Conservation (phyloP, 2,113 vertebrate species). For the Oreotragus oreotragus region DNA sequence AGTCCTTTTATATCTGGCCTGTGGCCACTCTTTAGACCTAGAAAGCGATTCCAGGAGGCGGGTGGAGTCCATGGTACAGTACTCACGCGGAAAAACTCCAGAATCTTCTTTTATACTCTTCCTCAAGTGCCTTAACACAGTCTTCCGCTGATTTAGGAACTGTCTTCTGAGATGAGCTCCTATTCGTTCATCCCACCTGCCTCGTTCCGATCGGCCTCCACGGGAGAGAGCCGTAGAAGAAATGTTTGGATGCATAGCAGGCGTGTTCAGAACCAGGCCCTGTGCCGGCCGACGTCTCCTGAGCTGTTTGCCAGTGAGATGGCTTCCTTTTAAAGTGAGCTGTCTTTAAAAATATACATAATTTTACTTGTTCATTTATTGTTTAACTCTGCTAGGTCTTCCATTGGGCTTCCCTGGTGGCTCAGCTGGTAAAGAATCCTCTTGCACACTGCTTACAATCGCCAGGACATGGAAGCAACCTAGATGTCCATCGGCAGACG, state of each 20-base stretch:
- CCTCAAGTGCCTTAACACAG: neutral
- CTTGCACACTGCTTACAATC: neutral
- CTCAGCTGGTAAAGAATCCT: neutral
- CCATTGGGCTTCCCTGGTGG: neutral
- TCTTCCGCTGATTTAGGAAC: neutral
- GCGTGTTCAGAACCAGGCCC: neutral
- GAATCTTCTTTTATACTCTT: rapidly evolving
- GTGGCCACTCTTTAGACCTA: rapidly evolving
- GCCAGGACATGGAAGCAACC: no score
- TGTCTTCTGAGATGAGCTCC: neutral
- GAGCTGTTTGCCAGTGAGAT: rapidly evolving
- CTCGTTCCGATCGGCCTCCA: neutral
- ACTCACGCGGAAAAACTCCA: rapidly evolving
- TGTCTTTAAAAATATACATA: neutral
- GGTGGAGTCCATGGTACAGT: rapidly evolving
- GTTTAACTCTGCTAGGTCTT: neutral
- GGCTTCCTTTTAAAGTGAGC: rapidly evolving
- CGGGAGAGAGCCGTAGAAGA: no score
- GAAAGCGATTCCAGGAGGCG: rapidly evolving
- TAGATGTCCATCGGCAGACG: no score
- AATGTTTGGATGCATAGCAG: rapidly evolving
- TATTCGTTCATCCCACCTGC: rapidly evolving
- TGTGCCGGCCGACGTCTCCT: rapidly evolving
- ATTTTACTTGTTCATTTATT: neutral
- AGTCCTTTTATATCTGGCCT: neutral